These are phyloP conservation scores for Ctenicera cuprea DNA, from an alignment of 2,888 invertebrate species.

Conservation along the genomic window DNA sequence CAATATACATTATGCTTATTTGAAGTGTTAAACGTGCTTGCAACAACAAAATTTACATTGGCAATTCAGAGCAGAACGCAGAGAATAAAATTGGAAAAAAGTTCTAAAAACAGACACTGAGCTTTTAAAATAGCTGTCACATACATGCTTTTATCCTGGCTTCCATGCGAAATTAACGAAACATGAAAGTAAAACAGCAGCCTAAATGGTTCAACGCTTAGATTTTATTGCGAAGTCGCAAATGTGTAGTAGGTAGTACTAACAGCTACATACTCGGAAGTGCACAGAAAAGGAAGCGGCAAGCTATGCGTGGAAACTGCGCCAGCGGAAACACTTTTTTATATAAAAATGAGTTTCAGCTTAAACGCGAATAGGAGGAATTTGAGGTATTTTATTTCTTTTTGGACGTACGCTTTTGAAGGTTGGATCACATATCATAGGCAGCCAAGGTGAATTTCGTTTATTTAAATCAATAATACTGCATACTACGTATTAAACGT, in stretches of 20 bases:
- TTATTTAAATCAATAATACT: no score
- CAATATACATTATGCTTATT: no score
- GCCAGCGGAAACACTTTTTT: constrained; percentile 12
- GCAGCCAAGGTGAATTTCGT: no score
- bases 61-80: no score
- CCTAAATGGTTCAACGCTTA: constrained; percentile 36
- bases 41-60: no score
- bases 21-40: no score
- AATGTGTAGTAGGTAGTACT: constrained; percentile 14
- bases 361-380: constrained; percentile 1
- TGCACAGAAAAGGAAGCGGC: constrained; percentile 13
- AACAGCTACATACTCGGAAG: constrained; percentile 23
- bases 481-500: no score
- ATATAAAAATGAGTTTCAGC: constrained; percentile 15
- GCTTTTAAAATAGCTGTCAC: constrained; percentile 23
- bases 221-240: constrained; percentile 35
- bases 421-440: no score
- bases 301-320: constrained; percentile 15
- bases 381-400: constrained; percentile 16
- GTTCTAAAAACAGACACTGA: neutral
- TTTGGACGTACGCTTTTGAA: neutral
- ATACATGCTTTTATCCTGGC: constrained; percentile 13
- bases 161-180: constrained; percentile 32
- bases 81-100: neutral
- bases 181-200: constrained; percentile 36